These are phyloP conservation scores for Urophycis tenuis DNA, from an alignment of 2,797 vertebrate species.

Conservation along the genomic window DNA sequence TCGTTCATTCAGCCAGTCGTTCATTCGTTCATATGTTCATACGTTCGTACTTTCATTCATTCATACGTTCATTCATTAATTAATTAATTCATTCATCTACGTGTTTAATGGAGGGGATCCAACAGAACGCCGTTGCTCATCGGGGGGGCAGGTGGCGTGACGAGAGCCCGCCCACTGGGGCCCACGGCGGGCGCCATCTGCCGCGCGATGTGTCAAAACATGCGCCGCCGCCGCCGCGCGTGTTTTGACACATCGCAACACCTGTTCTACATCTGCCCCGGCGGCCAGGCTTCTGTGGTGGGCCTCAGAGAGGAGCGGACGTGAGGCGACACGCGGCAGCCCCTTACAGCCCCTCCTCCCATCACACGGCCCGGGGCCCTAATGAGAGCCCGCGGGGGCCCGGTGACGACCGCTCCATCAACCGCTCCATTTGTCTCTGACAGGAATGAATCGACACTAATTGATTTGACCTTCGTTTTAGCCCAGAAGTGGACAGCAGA, in stretches of 20 bases:
- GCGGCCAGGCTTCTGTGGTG: background rate
- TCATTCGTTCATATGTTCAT: too few species aligned
- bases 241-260: slow-evolving; percentile 1
- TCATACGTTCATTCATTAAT: too few species aligned
- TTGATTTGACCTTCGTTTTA: background rate
- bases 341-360: background rate
- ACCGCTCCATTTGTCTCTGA: too few species aligned
- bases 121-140: background rate
- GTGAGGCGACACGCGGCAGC: background rate
- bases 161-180: background rate
- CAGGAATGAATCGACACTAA: too few species aligned
- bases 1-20: too few species aligned
- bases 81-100: background rate
- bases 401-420: too few species aligned
- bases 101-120: background rate
- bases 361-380: background rate
- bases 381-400: too few species aligned
- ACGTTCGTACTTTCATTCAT: too few species aligned
- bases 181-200: background rate
- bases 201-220: background rate
- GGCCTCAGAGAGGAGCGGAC: background rate
- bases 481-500: background rate
- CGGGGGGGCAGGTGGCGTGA: background rate
- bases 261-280: background rate
- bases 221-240: too few species aligned